Base-by-base conservation (phyloP, 2,797 vertebrate species). In the Platyrinchus mystaceus region DNA sequence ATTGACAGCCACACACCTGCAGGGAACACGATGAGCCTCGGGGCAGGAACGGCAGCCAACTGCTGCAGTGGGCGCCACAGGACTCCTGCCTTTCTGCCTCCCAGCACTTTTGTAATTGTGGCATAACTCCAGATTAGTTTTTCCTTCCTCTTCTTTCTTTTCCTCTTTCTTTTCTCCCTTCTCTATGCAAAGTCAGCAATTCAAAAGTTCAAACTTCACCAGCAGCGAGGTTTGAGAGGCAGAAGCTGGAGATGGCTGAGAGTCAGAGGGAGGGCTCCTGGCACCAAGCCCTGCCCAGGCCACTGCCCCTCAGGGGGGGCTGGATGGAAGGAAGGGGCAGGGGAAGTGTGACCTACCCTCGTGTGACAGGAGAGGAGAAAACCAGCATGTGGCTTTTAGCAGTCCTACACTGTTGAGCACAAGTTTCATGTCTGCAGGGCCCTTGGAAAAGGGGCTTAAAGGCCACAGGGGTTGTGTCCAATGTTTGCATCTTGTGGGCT, bases 131-230 rank as follows among this genome's bases (percentile, higher is more conserved):
- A 75, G 50, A 44, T 81, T 52, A 28, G 7, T 74, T 90, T 86
- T 84, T 79, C 70, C 74, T 95, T 94, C 81, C 77, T 8, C 66
- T 89, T 92, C 63, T 87, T 84, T 77, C 44, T 87, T 96, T 85
- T 90, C 90, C 88, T 90, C 90, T 96, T 94, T 90, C 26, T 87
- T 92, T 77, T 84, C 59, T 69, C 59, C 89, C 52, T 79, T 79
- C 50, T 37, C 6, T 66, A 24, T 27, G 37, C 58, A 13, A 77
- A 71, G 64, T 74, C 94, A 95, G 90, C 82, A 84, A 41, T 74
- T 95, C 89, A 13, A 11, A 68, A 41, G 36, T 34, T 74, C 37
- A 64, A 3, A 50, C 49, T 68, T 27, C 18, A 60, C 12, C n/a
- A 79, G 75, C 64, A 64, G 58, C 28, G 52, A 47, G 24, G 39